Percentiles rank a stretch among this genome's conserved stretches.
These are phyloP conservation scores for Paraplagusia blochii DNA, from an alignment of 2,113 vertebrate genomes.

Conservation along the genomic window DNA sequence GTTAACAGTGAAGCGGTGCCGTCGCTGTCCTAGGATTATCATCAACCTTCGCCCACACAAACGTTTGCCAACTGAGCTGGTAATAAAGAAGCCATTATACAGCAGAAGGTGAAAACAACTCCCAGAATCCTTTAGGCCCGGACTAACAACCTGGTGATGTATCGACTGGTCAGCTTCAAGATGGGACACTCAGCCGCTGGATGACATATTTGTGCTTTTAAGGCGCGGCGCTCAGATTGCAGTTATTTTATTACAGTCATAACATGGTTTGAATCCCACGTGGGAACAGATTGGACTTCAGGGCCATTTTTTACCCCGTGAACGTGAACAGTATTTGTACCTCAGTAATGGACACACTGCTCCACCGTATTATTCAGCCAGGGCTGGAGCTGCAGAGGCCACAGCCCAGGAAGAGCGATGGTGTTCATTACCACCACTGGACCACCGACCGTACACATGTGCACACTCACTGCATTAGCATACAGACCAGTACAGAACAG, in stretches of 20 bases:
- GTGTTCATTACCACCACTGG: not conserved
- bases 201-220: slow-evolving; percentile 8
- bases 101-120: too few relatives aligned
- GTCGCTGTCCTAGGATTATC: too few relatives aligned
- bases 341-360: slow-evolving; percentile 15
- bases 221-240: not conserved
- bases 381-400: slow-evolving; percentile 7
- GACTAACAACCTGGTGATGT: not conserved
- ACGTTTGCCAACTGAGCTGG: too few relatives aligned
- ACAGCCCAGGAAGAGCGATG: not conserved
- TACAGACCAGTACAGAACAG: too few relatives aligned
- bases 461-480: too few relatives aligned
- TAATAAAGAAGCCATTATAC: too few relatives aligned
- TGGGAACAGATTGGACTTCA: slow-evolving; percentile 18
- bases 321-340: slow-evolving; percentile 21
- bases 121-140: too few relatives aligned
- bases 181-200: slow-evolving; percentile 5
- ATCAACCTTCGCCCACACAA: too few relatives aligned
- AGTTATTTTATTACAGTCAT: slow-evolving; percentile 15
- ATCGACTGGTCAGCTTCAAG: slow-evolving; percentile 7
- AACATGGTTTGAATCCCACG: slow-evolving; percentile 12
- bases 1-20: too few relatives aligned
- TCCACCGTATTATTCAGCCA: slow-evolving; percentile 35
- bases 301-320: slow-evolving; percentile 18
- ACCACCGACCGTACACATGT: not conserved